A percentile compares a stretch with the other conserved stretches of the same genome.
Conservation (phyloP, 2,888 invertebrate species). For the Quadriops clusia region DNA sequence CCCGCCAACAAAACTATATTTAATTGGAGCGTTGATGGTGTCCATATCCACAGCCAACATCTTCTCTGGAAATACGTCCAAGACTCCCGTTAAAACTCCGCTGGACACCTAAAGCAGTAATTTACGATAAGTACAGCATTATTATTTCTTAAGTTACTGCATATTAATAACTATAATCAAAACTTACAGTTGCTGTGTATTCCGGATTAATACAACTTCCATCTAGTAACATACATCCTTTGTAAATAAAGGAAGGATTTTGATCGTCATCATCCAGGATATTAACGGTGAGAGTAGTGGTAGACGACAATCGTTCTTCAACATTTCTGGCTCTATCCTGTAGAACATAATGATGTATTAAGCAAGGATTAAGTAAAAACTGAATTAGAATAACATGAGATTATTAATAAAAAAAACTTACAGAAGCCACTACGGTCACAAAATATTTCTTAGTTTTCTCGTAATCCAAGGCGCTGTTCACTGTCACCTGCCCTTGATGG, state of each 20-base stretch:
- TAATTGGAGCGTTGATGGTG: conserved; percentile 71
- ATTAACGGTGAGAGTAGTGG: conserved; percentile 74
- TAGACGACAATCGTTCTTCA: conserved; percentile 65
- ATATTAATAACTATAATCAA: conserved; percentile 3
- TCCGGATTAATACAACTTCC: conserved; percentile 81
- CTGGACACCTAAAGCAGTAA: conserved; percentile 53
- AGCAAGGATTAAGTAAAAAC: neutral
- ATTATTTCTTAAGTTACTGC: neutral
- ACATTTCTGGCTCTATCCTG: conserved; percentile 78
- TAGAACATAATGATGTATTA: conserved; percentile 8
- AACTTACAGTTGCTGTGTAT: conserved; percentile 67
- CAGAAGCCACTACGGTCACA: conserved; percentile 79
- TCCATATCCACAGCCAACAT: conserved; percentile 87
- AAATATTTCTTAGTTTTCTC: conserved; percentile 79
- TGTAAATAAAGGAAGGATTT: conserved; percentile 82
- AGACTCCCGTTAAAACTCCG: conserved; percentile 70
- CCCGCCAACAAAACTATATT: conserved; percentile 71
- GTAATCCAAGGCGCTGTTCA: conserved; percentile 76
- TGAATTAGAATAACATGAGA: neutral
- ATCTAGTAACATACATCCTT: conserved; percentile 69
- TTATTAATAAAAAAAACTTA: conserved; percentile 41
- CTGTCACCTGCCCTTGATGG: conserved; percentile 80
- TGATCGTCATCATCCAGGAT: conserved; percentile 84
- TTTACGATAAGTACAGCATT: neutral
- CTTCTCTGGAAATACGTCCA: conserved; percentile 74